These are phyloP conservation scores for Chlorocebus sabaeus DNA, from an alignment of 2,113 vertebrate species.

Conservation along the genomic window DNA sequence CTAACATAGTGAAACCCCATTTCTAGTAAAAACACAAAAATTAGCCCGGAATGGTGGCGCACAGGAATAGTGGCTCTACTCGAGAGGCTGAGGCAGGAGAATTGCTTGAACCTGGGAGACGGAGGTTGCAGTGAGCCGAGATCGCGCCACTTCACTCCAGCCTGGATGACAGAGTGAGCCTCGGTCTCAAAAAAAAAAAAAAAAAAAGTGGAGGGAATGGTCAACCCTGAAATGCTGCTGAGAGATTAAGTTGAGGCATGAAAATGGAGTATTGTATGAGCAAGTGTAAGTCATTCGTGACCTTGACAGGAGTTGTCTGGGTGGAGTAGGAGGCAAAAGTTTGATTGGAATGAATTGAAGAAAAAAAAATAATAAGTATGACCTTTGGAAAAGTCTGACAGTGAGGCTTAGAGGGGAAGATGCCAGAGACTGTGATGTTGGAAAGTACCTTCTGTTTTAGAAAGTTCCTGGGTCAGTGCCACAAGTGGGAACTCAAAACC, in stretches of 20 bases:
- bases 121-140: no score
- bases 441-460: slow-evolving; percentile 83
- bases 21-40: no score
- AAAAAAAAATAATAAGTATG: background rate
- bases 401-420: slow-evolving; percentile 68
- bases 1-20: no score
- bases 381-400: background rate
- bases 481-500: slow-evolving; percentile 90
- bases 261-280: background rate
- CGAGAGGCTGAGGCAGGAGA: no score
- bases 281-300: background rate
- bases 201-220: background rate
- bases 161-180: no score
- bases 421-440: slow-evolving; percentile 89
- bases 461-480: slow-evolving; percentile 89
- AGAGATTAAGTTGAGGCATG: background rate
- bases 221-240: no score
- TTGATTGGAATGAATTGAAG: background rate
- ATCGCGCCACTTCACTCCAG: no score
- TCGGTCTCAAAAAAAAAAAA: no score
- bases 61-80: no score
- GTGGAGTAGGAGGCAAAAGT: background rate
- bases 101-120: no score
- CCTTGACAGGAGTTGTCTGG: background rate
- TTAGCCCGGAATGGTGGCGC: no score